Conservation (phyloP, 1,140 invertebrate species). For the Magallana angulata region DNA sequence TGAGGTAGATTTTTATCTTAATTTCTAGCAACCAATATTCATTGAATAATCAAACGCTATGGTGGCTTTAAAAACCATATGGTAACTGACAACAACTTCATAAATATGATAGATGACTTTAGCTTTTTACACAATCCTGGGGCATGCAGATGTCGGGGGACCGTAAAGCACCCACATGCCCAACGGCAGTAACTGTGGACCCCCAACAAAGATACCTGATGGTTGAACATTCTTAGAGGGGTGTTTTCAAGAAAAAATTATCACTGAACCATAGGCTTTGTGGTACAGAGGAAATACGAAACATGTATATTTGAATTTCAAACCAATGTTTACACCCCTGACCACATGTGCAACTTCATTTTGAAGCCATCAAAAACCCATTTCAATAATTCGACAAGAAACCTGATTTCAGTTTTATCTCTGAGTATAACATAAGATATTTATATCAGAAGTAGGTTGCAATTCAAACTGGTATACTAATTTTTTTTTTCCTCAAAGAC, state of each 20-base stretch:
- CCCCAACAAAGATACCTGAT: background rate
- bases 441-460: too few species aligned
- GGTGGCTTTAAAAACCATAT: background rate
- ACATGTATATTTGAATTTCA: background rate
- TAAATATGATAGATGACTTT: constrained; percentile 21
- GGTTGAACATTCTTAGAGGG: constrained; percentile 5
- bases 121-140: constrained; percentile 1
- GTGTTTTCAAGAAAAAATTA: constrained; percentile 35
- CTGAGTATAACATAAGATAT: too few species aligned
- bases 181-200: background rate
- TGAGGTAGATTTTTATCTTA: too few species aligned
- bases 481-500: too few species aligned
- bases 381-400: background rate
- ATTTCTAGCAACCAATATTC: background rate
- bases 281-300: constrained; percentile 18
- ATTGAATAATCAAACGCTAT: background rate
- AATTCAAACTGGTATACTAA: too few species aligned
- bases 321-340: background rate
- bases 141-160: constrained; percentile 13
- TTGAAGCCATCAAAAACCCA: background rate
- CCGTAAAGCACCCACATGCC: background rate
- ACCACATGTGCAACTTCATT: constrained; percentile 19
- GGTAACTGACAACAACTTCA: background rate
- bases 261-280: background rate
- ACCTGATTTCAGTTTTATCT: background rate